phyloP scores from a whole-genome alignment of 2,888 invertebrate genomes.

The Stenolophus ochropezus region DNA sequence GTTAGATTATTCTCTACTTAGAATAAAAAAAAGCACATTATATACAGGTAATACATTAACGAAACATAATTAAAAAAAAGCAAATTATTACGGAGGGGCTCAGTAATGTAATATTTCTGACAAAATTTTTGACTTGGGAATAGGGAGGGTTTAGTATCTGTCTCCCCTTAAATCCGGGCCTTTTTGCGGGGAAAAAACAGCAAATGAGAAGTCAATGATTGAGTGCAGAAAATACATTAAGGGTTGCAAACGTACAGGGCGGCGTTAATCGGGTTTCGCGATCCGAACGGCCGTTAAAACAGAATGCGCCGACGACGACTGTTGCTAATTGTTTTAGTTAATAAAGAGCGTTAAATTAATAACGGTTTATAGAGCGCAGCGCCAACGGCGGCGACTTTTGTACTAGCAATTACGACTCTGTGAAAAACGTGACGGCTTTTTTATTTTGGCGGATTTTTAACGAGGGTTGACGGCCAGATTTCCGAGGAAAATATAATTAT shows the following conservation, averaged over 20 bases:
- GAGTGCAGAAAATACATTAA: background rate
- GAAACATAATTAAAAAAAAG: too few relatives aligned
- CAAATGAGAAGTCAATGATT: too few relatives aligned
- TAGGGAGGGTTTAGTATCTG: too few relatives aligned
- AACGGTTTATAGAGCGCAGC: constrained; percentile 37
- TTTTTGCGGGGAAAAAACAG: too few relatives aligned
- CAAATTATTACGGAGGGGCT: too few relatives aligned
- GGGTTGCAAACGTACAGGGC: background rate
- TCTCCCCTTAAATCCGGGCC: too few relatives aligned
- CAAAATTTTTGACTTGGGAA: too few relatives aligned
- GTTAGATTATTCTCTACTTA: too few relatives aligned
- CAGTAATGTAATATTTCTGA: too few relatives aligned
- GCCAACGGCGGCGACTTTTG: constrained; percentile 11
- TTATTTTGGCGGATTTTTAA: constrained; percentile 20
- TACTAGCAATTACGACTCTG: constrained; percentile 14
- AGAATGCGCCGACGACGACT: constrained; percentile 9
- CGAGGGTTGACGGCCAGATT: constrained; percentile 23
- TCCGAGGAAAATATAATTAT: constrained; percentile 10
- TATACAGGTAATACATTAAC: too few relatives aligned
- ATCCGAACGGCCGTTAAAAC: constrained; percentile 21
- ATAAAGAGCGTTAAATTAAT: constrained; percentile 50
- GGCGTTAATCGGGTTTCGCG: constrained; percentile 18
- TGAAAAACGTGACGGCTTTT: constrained; percentile 17
- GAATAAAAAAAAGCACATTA: too few relatives aligned
- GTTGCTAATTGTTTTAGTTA: constrained; percentile 48